These are phyloP conservation scores for Paratrypauchen microcephalus DNA, from an alignment of 2,797 vertebrate genomes.

Conservation along the genomic window DNA sequence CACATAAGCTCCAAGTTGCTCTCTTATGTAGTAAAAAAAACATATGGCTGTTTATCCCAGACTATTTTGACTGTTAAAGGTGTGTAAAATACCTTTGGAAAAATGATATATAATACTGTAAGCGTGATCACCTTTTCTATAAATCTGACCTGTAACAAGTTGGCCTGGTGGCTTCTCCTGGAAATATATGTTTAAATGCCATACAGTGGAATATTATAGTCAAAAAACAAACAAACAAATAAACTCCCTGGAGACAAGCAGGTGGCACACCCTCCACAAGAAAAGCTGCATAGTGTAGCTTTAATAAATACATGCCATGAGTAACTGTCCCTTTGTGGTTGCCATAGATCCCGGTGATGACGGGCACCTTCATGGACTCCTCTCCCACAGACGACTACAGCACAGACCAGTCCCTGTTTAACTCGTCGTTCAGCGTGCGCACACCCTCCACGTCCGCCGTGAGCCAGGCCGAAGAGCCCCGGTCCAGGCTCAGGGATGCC, in stretches of 20 bases:
- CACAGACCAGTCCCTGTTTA: slow-evolving; percentile 88
- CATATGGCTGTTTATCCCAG: background rate
- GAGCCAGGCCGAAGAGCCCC: slow-evolving; percentile 79
- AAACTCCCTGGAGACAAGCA: too few species aligned
- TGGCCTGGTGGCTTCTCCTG: too few species aligned
- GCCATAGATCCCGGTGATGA: slow-evolving; percentile 7
- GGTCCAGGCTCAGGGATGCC: slow-evolving; percentile 84
- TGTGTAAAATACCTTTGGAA: too few species aligned
- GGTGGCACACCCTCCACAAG: too few species aligned
- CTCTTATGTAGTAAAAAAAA: background rate
- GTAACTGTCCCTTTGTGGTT: background rate
- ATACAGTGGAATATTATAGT: too few species aligned
- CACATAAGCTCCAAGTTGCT: background rate
- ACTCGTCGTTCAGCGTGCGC: slow-evolving; percentile 86
- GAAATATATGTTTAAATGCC: too few species aligned
- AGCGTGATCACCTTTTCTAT: too few species aligned
- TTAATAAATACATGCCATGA: too few species aligned
- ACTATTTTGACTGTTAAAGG: background rate
- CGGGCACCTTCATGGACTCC: slow-evolving; percentile 82
- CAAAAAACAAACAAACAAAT: too few species aligned
- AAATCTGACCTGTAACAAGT: too few species aligned
- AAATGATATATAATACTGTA: too few species aligned
- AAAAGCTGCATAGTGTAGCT: too few species aligned
- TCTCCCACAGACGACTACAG: slow-evolving; percentile 87
- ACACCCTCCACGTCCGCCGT: slow-evolving; percentile 73